Evolutionary conservation across 2,113 vertebrate species (phyloP).

Genomic region (Hemiscyllium ocellatum): DNA sequence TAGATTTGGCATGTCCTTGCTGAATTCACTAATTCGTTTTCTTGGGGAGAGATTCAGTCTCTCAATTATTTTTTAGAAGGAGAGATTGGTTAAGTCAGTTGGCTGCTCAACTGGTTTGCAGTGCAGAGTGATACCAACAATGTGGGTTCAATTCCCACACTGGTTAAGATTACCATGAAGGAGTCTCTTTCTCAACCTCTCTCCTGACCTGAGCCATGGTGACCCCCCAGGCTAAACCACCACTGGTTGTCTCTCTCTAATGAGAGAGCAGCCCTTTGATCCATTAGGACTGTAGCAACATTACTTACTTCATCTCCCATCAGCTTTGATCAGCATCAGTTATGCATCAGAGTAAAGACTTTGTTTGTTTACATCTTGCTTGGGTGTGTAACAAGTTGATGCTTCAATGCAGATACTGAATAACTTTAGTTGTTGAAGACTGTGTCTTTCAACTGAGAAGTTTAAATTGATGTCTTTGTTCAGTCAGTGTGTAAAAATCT

Average conservation of each 20-base stretch:
- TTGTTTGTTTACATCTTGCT: not conserved
- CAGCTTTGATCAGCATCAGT: not conserved
- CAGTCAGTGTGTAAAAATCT: not conserved
- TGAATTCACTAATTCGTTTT: not conserved
- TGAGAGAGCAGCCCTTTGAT: too few species aligned
- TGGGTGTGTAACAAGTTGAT: not conserved
- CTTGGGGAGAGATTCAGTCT: not conserved
- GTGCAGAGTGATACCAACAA: too few species aligned
- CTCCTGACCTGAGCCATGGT: too few species aligned
- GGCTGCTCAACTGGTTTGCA: too few species aligned
- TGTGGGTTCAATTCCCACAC: too few species aligned
- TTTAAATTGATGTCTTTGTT: not conserved
- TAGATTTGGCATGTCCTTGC: not conserved
- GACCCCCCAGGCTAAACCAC: too few species aligned
- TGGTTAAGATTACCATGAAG: too few species aligned
- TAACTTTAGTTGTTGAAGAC: not conserved
- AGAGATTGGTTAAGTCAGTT: too few species aligned
- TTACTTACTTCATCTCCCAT: too few species aligned
- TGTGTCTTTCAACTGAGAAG: not conserved
- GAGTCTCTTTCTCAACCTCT: too few species aligned
- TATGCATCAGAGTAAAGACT: not conserved
- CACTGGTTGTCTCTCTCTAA: too few species aligned
- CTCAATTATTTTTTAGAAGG: not conserved
- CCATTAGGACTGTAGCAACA: too few species aligned
- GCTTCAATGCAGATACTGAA: not conserved